Conservation (phyloP, 2,888 invertebrate species). For the Andrena hattorfiana region DNA sequence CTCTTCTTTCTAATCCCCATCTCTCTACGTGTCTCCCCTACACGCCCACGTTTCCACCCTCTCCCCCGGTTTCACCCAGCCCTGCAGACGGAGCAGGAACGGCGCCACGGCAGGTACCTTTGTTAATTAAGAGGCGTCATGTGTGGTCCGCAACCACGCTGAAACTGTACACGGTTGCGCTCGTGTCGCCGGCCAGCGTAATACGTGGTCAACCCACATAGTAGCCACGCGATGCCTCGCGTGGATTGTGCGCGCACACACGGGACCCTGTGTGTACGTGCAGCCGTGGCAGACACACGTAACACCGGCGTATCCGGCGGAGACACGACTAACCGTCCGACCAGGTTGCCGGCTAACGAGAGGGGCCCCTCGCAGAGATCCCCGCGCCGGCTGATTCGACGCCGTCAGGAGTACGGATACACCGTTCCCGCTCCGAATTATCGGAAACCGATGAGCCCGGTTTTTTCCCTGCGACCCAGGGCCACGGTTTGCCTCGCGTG, state of each 20-base stretch:
- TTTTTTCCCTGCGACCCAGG: slow-evolving; percentile 31
- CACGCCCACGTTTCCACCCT: not conserved
- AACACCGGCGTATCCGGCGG: slow-evolving; percentile 45
- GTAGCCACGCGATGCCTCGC: slow-evolving; percentile 60
- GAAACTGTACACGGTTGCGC: slow-evolving; percentile 64
- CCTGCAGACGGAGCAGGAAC: slow-evolving; percentile 29
- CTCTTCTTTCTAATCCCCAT: not conserved
- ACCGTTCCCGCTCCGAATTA: slow-evolving; percentile 65
- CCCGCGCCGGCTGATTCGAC: slow-evolving; percentile 64
- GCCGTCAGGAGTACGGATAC: slow-evolving; percentile 51
- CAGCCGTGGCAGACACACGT: not conserved
- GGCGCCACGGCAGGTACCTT: slow-evolving; percentile 71
- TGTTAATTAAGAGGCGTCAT: slow-evolving; percentile 81
- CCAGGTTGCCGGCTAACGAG: slow-evolving; percentile 66
- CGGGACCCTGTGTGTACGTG: not conserved
- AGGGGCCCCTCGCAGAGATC: slow-evolving; percentile 51
- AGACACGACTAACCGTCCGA: slow-evolving; percentile 64
- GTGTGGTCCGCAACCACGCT: slow-evolving; percentile 75
- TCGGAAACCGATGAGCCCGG: slow-evolving; percentile 69
- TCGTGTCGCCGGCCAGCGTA: slow-evolving; percentile 55
- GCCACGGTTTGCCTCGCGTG: slow-evolving; percentile 41
- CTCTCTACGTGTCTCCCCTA: not conserved
- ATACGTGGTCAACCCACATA: slow-evolving; percentile 69
- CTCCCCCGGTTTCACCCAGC: not conserved
- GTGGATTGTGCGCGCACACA: slow-evolving; percentile 22